These are phyloP conservation scores for Pogonomyrmex barbatus DNA, from an alignment of 1,140 invertebrate species.

Conservation along the genomic window DNA sequence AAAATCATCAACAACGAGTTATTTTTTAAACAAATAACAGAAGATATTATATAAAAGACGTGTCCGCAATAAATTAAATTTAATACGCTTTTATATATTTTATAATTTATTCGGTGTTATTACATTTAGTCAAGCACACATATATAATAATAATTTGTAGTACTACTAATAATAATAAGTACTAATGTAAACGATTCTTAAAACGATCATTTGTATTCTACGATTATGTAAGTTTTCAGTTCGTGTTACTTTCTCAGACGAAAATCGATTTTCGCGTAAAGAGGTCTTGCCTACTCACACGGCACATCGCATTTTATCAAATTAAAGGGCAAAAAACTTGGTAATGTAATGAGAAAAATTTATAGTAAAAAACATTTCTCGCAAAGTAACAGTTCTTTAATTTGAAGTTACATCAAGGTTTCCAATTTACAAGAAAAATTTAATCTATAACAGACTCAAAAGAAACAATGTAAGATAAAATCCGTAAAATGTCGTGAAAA, in stretches of 20 bases:
- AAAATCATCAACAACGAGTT: neutral
- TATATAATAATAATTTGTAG: neutral
- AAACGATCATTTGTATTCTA: conserved; percentile 21
- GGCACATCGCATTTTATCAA: conserved; percentile 8
- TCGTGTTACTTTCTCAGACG: neutral
- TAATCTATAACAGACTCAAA: neutral
- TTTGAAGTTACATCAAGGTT: neutral
- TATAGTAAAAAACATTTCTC: neutral
- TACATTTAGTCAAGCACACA: neutral
- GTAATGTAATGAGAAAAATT: conserved; percentile 14
- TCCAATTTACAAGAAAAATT: neutral
- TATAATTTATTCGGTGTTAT: neutral
- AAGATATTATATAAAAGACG: neutral
- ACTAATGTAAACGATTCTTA: neutral
- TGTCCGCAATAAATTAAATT: neutral
- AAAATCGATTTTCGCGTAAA: conserved; percentile 36
- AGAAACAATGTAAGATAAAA: neutral
- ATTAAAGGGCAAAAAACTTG: conserved; percentile 22
- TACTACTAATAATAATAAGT: neutral
- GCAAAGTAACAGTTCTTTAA: neutral
- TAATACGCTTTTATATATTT: neutral
- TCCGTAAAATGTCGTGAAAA: neutral
- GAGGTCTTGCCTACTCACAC: neutral
- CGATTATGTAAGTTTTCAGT: neutral
- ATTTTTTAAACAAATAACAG: neutral